These are phyloP conservation scores for Nematopogon swammerdamellus DNA, from an alignment of 2,888 invertebrate genomes.

Conservation along the genomic window DNA sequence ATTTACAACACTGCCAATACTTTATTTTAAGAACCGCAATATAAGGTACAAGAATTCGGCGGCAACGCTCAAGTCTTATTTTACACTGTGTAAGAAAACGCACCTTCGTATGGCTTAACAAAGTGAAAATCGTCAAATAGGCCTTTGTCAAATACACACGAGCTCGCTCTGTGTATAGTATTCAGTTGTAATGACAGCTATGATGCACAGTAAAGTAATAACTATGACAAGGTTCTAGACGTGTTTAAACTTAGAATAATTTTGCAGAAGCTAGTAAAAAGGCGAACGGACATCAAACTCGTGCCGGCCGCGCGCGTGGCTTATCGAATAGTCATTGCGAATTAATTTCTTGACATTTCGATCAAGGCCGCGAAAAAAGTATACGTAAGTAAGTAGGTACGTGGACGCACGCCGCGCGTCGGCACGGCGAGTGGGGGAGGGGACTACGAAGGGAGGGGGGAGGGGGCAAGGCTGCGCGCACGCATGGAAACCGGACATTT, in stretches of 20 bases:
- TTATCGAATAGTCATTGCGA: slow-evolving; percentile 34
- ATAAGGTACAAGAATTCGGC: slow-evolving; percentile 42
- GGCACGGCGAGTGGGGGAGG: too few relatives aligned
- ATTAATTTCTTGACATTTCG: slow-evolving; percentile 39
- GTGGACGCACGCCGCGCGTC: neutral
- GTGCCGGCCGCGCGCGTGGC: slow-evolving; percentile 22
- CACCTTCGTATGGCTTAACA: too few relatives aligned
- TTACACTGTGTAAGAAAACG: slow-evolving; percentile 21
- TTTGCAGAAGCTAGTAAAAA: slow-evolving; percentile 30
- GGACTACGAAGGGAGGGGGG: too few relatives aligned
- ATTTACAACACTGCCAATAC: slow-evolving; percentile 13
- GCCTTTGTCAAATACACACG: too few relatives aligned
- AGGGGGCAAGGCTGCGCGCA: too few relatives aligned
- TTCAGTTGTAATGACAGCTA: too few relatives aligned
- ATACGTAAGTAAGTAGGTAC: neutral
- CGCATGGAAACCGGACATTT: too few relatives aligned
- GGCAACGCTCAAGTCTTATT: slow-evolving; percentile 24
- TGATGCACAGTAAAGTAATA: too few relatives aligned
- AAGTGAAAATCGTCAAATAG: too few relatives aligned
- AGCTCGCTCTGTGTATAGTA: too few relatives aligned
- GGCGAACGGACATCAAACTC: slow-evolving; percentile 30
- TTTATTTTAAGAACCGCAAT: slow-evolving; percentile 36
- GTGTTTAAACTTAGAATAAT: too few relatives aligned
- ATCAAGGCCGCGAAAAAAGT: slow-evolving; percentile 23
- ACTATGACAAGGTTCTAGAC: too few relatives aligned